Base-by-base conservation (phyloP, 2,113 vertebrate species). In the Ctenomys sociabilis region DNA sequence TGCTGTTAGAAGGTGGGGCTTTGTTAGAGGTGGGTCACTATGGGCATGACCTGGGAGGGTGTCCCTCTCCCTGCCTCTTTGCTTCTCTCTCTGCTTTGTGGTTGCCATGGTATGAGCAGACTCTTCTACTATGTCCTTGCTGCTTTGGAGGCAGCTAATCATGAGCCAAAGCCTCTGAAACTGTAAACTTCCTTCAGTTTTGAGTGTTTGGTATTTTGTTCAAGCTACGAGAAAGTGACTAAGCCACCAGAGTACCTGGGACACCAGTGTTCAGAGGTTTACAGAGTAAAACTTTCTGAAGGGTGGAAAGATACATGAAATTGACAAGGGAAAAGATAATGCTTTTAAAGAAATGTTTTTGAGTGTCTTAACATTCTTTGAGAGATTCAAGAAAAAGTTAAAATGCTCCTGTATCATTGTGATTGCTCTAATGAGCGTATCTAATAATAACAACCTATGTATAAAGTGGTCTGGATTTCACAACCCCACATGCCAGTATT, bases 361-460 rank as follows among this genome's bases (percentile, higher is more conserved):
- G 93, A 49, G 37, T 10, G 57, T 37, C 32, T 28, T 89, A n/a
- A 45, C 78, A 45, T 88, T 89, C 22, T 35, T 84, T 45, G 68
- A 80, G 85, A 90, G 68, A 94, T 75, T 78, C 35, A 82, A 86
- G 45, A 61, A 92, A 83, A 90, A 40, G 13, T 72, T 63, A 57
- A 93, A 82, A 28, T 77, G 30, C 35, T 89, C 54, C 70, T 89
- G 54, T 40, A 57, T 88, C 88, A 66, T 86, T 52, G 72, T 26
- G 12, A 49, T 52, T 85, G 52, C 28, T 88, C 8, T 85, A 59
- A 45, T 66, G 13, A 64, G 21, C 88, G 0, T 28, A 88, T 92
- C 73, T 88, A 45, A 88, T 75, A 37, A 49, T 57, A n/a, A 59
- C 28, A 63, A 26, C 3, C 0, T n/a, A 8, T 40, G 37, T 84